Evolutionary conservation across 2,888 invertebrate species (phyloP), one percentile per base, ranked within the genome.

Genomic region (Watsonalla cultraria): DNA sequence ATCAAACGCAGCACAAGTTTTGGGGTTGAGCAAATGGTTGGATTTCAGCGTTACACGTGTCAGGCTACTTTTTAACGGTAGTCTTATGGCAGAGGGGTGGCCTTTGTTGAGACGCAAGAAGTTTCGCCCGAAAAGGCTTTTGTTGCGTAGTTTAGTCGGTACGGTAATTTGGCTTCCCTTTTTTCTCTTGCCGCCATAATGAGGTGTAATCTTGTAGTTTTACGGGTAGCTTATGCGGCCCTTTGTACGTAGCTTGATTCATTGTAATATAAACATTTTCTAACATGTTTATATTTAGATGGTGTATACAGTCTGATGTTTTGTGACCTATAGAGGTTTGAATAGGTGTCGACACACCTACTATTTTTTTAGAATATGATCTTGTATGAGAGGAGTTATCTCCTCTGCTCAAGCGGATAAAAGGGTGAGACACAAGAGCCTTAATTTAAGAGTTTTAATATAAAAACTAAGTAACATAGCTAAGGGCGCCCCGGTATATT

Each of bases 41-140:
- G 70, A 69, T 76, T 72, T 70, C 57, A 60, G 47, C 56, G 63
- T 61, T 60, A 71, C 71, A 70, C 68, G 66, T 70, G 76, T 66
- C 63, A 54, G 57, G 58, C 55, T 59, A 65, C 64, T 69, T 74
- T 68, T 66, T 61, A 62, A 64, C 62, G 59, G 58, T 62, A 59
- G 54, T 56, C 53, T 55, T 51, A 58, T 58, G 51, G 35, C 52
- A 51, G 46, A 51, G 53, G 58, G 57, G 62, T 60, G 58, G 56
- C 59, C 64, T 68, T 70, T 66, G 69, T 70, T 59, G 57, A 54
- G 59, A 58, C 51, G 60, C 56, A 61, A 65, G 63, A 57, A 65
- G 64, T 66, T 58, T 53, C 54, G 51, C 47, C 37, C 14, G 49
- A 37, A 37, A 55, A 49, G 46, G 45, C 53, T 51, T 51, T 58